Conservation (phyloP, 2,113 vertebrate genomes). For the Otocyon megalotis region DNA sequence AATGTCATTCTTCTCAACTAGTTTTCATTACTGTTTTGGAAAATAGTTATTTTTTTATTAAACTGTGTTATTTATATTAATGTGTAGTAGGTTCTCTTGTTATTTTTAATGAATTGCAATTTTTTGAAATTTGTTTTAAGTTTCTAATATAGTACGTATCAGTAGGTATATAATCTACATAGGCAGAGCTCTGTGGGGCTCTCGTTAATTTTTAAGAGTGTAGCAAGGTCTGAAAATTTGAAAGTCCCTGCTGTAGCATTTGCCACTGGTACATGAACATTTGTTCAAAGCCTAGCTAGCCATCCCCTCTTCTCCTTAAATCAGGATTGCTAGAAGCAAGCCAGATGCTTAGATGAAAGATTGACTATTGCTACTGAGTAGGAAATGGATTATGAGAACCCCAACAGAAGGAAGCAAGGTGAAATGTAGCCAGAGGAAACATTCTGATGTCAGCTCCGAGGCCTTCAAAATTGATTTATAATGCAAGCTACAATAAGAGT, state of each 20-base stretch:
- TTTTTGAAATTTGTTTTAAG: constrained; percentile 23
- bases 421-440: background rate
- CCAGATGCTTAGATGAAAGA: background rate
- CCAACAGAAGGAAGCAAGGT: background rate
- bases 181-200: background rate
- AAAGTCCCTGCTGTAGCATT: background rate
- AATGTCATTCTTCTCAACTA: constrained; percentile 18
- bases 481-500: background rate
- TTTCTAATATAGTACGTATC: constrained; percentile 20
- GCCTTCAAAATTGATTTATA: constrained; percentile 26
- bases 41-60: constrained; percentile 50
- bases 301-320: background rate
- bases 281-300: background rate
- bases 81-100: background rate
- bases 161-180: background rate
- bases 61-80: constrained; percentile 20
- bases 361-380: background rate
- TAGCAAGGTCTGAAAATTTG: background rate
- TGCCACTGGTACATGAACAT: background rate
- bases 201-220: constrained; percentile 16
- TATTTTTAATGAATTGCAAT: constrained; percentile 33
- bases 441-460: background rate
- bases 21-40: background rate
- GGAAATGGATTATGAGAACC: constrained; percentile 33
- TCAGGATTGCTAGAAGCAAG: constrained; percentile 13